Conservation (phyloP, 1,140 invertebrate genomes). For the Drosophila bocqueti region DNA sequence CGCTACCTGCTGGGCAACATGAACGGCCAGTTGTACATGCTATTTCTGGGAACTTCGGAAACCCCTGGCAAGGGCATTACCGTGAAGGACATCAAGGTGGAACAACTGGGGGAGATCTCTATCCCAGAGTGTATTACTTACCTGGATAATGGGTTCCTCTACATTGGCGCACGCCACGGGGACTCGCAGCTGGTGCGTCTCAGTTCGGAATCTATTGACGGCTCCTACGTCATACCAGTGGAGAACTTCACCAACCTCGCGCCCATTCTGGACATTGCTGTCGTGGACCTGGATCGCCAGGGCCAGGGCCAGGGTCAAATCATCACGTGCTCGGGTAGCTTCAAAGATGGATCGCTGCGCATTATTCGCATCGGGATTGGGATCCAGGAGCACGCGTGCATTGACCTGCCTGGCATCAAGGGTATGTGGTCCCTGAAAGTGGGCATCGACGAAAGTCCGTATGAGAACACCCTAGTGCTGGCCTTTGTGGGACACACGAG, state of each 20-base stretch:
- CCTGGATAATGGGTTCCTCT: constrained; percentile 99
- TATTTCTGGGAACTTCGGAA: constrained; percentile 94
- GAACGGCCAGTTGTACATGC: constrained; percentile 97
- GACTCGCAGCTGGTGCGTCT: constrained; percentile 98
- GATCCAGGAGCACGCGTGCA: constrained; percentile 98
- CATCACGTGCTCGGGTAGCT: constrained; percentile 98
- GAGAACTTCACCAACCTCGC: constrained; percentile 99
- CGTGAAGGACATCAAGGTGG: constrained; percentile 97
- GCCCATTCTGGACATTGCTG: constrained; percentile 98
- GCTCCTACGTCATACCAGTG: constrained; percentile 96
- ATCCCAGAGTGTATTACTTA: constrained; percentile 99
- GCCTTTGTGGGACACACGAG: constrained; percentile 98
- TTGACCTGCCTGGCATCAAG: constrained; percentile 98
- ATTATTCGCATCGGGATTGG: constrained; percentile 99
- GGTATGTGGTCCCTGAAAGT: constrained; percentile 97
- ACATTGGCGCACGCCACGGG: constrained; percentile 97
- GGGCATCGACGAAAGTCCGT: constrained; percentile 86
- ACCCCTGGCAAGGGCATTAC: constrained; percentile 87
- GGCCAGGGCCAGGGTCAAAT: constrained; percentile 99
- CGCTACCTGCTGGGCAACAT: constrained; percentile 98
- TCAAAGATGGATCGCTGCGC: constrained; percentile 97
- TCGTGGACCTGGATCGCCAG: constrained; percentile 97
- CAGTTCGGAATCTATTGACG: constrained; percentile 93
- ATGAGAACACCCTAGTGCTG: constrained; percentile 95
- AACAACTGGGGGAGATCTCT: constrained; percentile 96